A percentile compares a stretch with the other conserved stretches of the same genome.
phyloP scores from a whole-genome alignment of 1,140 invertebrate genomes.

The Piezodorus guildinii region DNA sequence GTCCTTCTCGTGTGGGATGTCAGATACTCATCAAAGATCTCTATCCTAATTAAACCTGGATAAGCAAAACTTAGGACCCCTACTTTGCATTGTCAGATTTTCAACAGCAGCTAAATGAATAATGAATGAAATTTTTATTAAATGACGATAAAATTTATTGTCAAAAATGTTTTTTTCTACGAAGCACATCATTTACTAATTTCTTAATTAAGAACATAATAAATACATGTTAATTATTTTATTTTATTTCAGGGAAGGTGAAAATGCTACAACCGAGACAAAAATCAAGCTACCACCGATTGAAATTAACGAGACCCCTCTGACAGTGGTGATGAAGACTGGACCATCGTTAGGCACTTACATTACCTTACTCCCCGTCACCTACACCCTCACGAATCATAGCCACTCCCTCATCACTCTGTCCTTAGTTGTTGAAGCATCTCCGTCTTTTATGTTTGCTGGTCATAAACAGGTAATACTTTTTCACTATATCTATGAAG shows the following conservation, averaged over 20 bases:
- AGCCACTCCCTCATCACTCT: constrained; percentile 2
- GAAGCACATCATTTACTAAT: too few species aligned
- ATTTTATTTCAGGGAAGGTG: constrained; percentile 1
- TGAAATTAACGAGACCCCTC: neutral
- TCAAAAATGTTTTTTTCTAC: too few species aligned
- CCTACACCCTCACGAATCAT: constrained; percentile 12
- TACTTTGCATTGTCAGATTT: too few species aligned
- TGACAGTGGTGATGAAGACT: neutral
- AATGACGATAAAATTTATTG: too few species aligned
- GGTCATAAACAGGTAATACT: constrained; percentile 8
- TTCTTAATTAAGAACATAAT: too few species aligned
- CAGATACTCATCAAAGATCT: too few species aligned
- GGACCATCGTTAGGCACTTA: neutral
- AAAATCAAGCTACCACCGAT: constrained; percentile 4
- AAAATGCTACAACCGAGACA: neutral
- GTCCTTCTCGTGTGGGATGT: too few species aligned
- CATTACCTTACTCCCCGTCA: constrained; percentile 1
- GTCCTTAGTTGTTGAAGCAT: constrained; percentile 6
- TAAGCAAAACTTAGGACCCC: too few species aligned
- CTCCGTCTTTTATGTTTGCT: constrained; percentile 11
- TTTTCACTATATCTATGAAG: too few species aligned
- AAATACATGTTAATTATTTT: neutral
- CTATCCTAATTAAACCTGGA: too few species aligned
- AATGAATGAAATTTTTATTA: neutral
- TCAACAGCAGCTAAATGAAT: too few species aligned